Percentiles rank a stretch among this genome's conserved stretches.
These are phyloP conservation scores for Agrochola macilenta DNA, from an alignment of 2,888 invertebrate genomes.

Conservation along the genomic window DNA sequence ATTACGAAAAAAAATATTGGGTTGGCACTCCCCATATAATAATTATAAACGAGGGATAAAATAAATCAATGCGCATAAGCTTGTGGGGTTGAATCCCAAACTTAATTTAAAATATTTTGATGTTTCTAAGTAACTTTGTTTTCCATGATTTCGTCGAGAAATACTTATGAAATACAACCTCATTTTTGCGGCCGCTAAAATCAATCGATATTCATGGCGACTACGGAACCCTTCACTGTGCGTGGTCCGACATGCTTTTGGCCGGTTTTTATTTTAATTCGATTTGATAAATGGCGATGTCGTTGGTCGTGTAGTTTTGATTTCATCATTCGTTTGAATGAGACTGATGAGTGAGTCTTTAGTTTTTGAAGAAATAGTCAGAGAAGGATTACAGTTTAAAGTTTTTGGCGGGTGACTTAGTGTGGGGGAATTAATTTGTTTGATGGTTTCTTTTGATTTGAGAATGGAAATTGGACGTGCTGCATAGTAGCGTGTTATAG, in stretches of 20 bases:
- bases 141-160: not conserved
- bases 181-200: not conserved
- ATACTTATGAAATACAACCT: not conserved
- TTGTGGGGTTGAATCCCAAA: too few relatives aligned
- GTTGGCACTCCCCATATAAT: not conserved
- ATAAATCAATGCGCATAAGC: too few relatives aligned
- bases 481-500: not conserved
- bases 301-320: conserved; percentile 52
- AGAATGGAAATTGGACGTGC: not conserved
- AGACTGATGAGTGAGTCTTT: conserved; percentile 36
- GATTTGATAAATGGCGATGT: conserved; percentile 62
- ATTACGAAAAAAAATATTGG: not conserved
- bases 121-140: too few relatives aligned
- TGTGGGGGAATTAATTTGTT: conserved; percentile 8
- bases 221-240: not conserved
- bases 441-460: conserved; percentile 15
- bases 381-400: conserved; percentile 38
- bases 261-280: conserved; percentile 39
- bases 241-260: not conserved
- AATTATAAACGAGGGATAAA: not conserved
- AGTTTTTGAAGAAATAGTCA: conserved; percentile 31
- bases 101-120: too few relatives aligned
- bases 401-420: conserved; percentile 9
- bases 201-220: not conserved
- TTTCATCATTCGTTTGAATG: conserved; percentile 58